These are phyloP conservation scores for Rhabdomys dilectus DNA, from an alignment of 2,113 vertebrate species.

Conservation along the genomic window DNA sequence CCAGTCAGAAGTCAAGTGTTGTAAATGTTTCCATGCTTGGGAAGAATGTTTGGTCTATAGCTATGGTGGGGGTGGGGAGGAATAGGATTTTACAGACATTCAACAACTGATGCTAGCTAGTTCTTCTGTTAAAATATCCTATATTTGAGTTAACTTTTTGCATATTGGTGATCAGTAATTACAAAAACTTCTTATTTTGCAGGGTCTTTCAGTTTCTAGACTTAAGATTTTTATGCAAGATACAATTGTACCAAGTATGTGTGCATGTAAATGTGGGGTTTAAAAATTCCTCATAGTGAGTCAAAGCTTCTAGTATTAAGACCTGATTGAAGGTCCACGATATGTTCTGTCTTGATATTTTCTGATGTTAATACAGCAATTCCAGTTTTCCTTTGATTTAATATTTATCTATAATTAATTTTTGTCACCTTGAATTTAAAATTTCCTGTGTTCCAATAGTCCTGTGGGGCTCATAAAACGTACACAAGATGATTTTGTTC, in stretches of 20 bases:
- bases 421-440: not conserved
- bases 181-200: not conserved
- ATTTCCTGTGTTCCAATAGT: not conserved
- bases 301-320: not conserved
- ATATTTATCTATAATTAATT: not conserved
- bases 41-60: not conserved
- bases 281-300: not conserved
- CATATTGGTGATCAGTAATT: not conserved
- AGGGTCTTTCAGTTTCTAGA: not conserved
- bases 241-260: not conserved
- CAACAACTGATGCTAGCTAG: not conserved
- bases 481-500: not conserved
- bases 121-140: not conserved
- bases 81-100: not conserved
- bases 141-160: not conserved
- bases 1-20: not conserved
- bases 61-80: not conserved
- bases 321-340: not conserved
- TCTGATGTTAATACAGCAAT: not conserved
- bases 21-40: not conserved
- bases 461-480: not conserved
- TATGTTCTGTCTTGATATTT: not conserved
- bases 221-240: not conserved
- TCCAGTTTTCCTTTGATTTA: not conserved
- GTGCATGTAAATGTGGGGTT: not conserved